Percentiles rank a stretch among this genome's conserved stretches.
Evolutionary conservation across 2,888 invertebrate species (phyloP).

Genomic region (Patella ulyssiponensis): DNA sequence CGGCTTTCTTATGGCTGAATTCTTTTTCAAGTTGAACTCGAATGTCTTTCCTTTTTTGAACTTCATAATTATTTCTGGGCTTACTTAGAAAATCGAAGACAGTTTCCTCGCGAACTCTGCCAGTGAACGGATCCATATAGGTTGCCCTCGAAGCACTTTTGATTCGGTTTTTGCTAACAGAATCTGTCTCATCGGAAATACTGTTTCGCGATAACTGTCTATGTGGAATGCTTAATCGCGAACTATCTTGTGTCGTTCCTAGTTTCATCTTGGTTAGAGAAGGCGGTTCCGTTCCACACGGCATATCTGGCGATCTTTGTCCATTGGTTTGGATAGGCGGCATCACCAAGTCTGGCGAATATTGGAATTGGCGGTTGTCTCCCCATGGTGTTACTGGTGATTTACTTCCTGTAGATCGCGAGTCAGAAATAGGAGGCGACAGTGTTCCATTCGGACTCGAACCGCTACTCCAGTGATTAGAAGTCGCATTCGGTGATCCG

Average conservation of each 20-base stretch:
- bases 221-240: too few relatives aligned
- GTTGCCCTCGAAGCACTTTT: not conserved
- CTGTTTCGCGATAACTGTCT: not conserved
- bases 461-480: not conserved
- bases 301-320: not conserved
- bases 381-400: not conserved
- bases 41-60: not conserved
- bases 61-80: not conserved
- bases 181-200: not conserved
- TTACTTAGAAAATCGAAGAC: constrained; percentile 1
- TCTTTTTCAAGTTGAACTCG: not conserved
- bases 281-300: not conserved
- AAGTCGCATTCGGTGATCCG: not conserved
- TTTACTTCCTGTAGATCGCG: not conserved
- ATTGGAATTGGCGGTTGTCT: not conserved
- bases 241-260: not conserved
- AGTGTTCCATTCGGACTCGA: not conserved
- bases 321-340: not conserved
- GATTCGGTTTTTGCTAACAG: not conserved
- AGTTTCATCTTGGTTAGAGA: not conserved
- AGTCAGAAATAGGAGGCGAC: not conserved
- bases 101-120: not conserved
- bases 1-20: not conserved
- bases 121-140: not conserved
- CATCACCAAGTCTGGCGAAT: not conserved